phyloP scores from a whole-genome alignment of 2,797 vertebrate species.

The Acanthopagrus latus region DNA sequence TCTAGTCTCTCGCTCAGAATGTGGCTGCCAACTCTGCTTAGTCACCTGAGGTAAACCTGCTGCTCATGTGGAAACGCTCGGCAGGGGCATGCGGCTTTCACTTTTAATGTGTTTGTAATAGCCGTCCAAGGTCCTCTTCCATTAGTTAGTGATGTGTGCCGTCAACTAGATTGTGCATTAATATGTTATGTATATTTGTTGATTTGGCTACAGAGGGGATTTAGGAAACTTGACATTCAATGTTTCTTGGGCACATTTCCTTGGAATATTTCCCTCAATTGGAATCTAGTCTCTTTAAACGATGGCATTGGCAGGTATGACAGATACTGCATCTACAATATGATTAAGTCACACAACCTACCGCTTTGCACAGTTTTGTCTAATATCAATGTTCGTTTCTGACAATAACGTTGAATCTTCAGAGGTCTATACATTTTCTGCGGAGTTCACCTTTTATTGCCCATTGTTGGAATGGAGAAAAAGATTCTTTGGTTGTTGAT shows the following conservation, averaged over 20 bases:
- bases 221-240: neutral
- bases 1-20: conserved; percentile 2
- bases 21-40: conserved; percentile 7
- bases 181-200: neutral
- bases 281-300: neutral
- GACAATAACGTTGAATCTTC: neutral
- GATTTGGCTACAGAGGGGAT: neutral
- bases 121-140: neutral
- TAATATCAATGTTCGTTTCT: neutral
- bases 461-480: neutral
- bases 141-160: neutral
- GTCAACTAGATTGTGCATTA: neutral
- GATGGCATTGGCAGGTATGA: neutral
- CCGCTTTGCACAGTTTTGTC: neutral
- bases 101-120: neutral
- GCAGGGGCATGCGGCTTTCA: neutral
- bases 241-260: neutral
- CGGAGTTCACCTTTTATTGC: neutral
- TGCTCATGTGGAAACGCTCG: neutral
- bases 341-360: neutral
- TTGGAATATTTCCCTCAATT: neutral
- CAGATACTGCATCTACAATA: neutral
- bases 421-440: neutral
- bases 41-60: conserved; percentile 19
- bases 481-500: neutral